phyloP scores from a whole-genome alignment of 2,113 vertebrate genomes.

The Isichthys henryi region DNA sequence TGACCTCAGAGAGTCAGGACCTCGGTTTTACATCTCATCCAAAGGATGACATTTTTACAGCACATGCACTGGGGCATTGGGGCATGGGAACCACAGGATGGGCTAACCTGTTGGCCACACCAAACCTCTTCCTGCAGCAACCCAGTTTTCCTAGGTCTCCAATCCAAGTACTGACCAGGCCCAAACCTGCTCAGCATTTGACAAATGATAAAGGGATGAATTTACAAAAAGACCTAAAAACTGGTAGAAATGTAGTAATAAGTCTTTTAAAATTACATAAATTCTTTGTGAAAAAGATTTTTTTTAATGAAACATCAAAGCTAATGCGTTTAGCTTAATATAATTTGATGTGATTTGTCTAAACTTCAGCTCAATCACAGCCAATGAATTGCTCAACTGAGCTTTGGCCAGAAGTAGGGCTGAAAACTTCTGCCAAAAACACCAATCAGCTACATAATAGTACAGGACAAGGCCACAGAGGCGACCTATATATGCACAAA shows the following conservation, averaged over 20 bases:
- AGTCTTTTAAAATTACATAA: not conserved
- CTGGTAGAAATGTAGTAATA: not conserved
- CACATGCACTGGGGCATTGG: not conserved
- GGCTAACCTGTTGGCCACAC: not conserved
- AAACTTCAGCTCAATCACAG: not conserved
- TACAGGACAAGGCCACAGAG: not conserved
- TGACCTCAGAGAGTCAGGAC: not conserved
- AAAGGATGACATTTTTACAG: not conserved
- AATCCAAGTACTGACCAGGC: not conserved
- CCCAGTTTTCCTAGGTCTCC: not conserved
- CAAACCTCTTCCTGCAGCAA: no score
- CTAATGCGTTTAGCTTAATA: not conserved
- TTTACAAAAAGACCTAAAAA: not conserved
- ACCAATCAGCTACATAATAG: not conserved
- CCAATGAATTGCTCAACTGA: not conserved
- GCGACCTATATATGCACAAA: not conserved
- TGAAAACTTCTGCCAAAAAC: not conserved
- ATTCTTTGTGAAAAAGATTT: not conserved
- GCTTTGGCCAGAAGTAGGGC: not conserved
- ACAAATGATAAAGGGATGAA: not conserved
- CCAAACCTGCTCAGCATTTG: not conserved
- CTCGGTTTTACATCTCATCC: not conserved
- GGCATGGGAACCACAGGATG: not conserved
- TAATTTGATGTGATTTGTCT: not conserved
- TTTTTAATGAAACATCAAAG: not conserved